These are phyloP conservation scores for Bothrops alternatus DNA, from an alignment of 2,797 vertebrate genomes.

Conservation along the genomic window DNA sequence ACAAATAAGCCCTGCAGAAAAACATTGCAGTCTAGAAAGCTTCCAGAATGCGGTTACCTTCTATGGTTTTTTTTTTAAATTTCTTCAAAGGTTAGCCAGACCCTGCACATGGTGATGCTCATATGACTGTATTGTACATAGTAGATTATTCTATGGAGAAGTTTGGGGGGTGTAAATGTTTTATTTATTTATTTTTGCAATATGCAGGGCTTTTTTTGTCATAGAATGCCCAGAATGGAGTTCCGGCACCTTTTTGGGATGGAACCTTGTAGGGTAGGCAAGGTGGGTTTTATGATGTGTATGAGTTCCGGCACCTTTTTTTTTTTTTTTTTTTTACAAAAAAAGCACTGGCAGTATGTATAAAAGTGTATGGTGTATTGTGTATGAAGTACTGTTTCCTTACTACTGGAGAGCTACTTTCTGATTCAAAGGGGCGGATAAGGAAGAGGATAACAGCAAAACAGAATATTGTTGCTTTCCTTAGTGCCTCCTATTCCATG, in stretches of 20 bases:
- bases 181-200: not conserved
- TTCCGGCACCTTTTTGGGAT: no score
- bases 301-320: no score
- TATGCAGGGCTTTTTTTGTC: no score
- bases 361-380: not conserved
- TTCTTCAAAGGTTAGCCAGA: not conserved
- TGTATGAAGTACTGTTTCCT: not conserved
- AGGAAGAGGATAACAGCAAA: not conserved
- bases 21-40: not conserved
- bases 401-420: not conserved
- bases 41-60: not conserved
- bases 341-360: not conserved
- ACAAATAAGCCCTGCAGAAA: not conserved
- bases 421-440: not conserved
- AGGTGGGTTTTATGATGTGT: no score
- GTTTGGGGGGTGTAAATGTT: not conserved
- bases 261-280: no score
- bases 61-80: not conserved
- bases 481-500: not conserved
- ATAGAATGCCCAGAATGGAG: no score
- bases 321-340: no score
- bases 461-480: not conserved
- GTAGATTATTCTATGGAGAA: not conserved
- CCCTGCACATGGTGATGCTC: not conserved
- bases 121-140: not conserved